phyloP scores from a whole-genome alignment of 2,113 vertebrate genomes.

The Prinia subflava region DNA sequence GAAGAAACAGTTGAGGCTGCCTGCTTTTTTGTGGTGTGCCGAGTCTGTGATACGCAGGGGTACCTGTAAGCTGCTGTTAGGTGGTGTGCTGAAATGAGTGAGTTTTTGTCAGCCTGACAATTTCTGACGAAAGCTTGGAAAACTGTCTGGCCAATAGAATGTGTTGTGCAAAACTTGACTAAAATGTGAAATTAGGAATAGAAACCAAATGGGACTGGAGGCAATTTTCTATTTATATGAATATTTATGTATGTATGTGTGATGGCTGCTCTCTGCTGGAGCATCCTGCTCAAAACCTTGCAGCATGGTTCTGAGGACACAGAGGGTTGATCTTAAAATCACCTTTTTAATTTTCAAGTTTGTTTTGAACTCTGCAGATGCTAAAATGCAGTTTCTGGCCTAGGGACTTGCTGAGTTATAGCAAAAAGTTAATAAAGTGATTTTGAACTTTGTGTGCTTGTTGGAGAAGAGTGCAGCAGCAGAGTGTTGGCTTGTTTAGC shows the following conservation, averaged over 20 bases:
- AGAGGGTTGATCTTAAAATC: background rate
- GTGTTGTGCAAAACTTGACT: background rate
- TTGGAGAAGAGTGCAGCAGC: background rate
- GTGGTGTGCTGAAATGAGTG: background rate
- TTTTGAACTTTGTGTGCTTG: background rate
- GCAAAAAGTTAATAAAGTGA: background rate
- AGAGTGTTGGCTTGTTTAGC: background rate
- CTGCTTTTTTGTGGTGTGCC: background rate
- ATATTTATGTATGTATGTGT: background rate
- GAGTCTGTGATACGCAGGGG: background rate
- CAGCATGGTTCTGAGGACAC: accelerated
- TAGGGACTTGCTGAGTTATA: background rate
- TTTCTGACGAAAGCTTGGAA: background rate
- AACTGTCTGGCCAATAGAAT: background rate
- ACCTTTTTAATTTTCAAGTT: background rate
- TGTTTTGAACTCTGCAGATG: background rate
- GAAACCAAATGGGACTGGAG: background rate
- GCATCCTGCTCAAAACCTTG: background rate
- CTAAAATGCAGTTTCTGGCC: background rate
- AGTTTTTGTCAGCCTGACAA: background rate
- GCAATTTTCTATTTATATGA: background rate
- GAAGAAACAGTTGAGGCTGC: background rate
- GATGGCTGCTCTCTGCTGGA: background rate
- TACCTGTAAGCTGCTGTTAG: background rate
- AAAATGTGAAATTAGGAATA: background rate